phyloP scores from a whole-genome alignment of 2,113 vertebrate species.

The Ctenodactylus gundi region DNA sequence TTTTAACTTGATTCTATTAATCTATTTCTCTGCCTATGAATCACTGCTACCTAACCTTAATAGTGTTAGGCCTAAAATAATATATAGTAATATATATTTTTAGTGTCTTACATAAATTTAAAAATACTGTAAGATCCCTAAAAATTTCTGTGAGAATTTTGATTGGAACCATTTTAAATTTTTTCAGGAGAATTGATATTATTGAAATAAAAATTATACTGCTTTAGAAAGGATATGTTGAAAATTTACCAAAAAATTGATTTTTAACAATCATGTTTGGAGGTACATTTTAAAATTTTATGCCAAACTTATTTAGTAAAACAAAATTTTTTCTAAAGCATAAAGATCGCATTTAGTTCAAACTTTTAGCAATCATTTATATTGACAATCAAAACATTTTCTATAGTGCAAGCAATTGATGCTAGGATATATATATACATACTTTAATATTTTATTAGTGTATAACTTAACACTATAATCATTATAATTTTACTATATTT shows the following conservation, averaged over 20 bases:
- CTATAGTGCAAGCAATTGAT: neutral
- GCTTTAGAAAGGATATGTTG: neutral
- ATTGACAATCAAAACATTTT: neutral
- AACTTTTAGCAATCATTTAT: neutral
- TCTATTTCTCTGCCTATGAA: neutral
- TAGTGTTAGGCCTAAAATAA: neutral
- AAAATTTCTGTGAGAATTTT: neutral
- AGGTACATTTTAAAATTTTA: neutral
- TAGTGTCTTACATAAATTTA: neutral
- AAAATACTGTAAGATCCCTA: neutral
- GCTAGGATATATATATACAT: neutral
- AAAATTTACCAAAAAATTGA: neutral
- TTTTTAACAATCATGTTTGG: neutral
- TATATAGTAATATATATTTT: neutral
- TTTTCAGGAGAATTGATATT: neutral
- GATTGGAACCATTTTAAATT: neutral
- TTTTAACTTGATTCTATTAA: neutral
- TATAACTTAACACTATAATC: neutral
- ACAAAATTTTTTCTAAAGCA: neutral
- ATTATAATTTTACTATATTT: neutral
- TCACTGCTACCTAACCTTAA: neutral
- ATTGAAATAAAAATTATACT: neutral
- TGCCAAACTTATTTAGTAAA: neutral
- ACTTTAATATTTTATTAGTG: neutral
- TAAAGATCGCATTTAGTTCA: neutral